These are phyloP conservation scores for Temnothorax nylanderi DNA, from an alignment of 1,140 invertebrate genomes.

Conservation along the genomic window DNA sequence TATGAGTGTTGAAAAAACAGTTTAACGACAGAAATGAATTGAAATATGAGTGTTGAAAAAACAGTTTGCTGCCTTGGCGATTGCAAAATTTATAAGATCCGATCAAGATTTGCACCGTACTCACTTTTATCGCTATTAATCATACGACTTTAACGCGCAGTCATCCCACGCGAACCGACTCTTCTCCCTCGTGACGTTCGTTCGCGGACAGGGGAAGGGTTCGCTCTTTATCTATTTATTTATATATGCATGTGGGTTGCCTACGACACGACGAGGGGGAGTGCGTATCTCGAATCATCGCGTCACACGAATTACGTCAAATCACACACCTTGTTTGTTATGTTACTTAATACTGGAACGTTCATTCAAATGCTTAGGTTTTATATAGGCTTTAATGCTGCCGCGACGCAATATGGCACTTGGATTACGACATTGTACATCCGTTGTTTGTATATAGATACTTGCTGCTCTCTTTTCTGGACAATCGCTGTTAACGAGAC, in stretches of 20 bases:
- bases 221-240: neutral
- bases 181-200: slow-evolving; percentile 30
- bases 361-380: slow-evolving; percentile 59
- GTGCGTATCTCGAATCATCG: slow-evolving; percentile 30
- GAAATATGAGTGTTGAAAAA: neutral
- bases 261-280: slow-evolving; percentile 42
- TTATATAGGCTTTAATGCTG: slow-evolving; percentile 45
- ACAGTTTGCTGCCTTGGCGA: neutral
- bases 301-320: slow-evolving; percentile 25
- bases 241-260: slow-evolving; percentile 16
- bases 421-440: slow-evolving; percentile 49
- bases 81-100: neutral
- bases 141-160: neutral
- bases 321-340: slow-evolving; percentile 28
- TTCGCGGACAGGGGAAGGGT: slow-evolving; percentile 14
- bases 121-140: neutral
- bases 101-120: slow-evolving; percentile 2
- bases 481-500: slow-evolving; percentile 11
- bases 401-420: slow-evolving; percentile 55
- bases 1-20: neutral
- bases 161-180: neutral
- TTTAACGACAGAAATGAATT: neutral
- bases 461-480: slow-evolving; percentile 31
- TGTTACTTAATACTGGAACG: slow-evolving; percentile 56
- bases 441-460: slow-evolving; percentile 27